phyloP scores from a whole-genome alignment of 2,888 invertebrate species.

The Icerya purchasi region DNA sequence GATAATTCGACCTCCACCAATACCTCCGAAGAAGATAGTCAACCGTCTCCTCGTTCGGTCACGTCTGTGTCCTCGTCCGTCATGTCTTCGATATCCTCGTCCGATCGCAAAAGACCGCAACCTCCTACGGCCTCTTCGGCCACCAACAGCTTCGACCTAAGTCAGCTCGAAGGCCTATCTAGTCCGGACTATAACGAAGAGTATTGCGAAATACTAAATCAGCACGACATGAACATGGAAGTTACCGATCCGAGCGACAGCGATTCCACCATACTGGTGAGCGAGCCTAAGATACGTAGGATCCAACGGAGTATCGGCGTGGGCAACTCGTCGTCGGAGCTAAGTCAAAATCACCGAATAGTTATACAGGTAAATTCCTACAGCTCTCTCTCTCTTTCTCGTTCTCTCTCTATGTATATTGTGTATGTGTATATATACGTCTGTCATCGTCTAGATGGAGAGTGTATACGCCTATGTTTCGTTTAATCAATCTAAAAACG shows the following conservation, averaged over 20 bases:
- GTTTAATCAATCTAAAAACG: conserved; percentile 5
- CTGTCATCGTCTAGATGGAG: no score
- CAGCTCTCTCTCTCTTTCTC: background rate
- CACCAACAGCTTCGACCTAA: conserved; percentile 38
- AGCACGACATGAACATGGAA: conserved; percentile 59
- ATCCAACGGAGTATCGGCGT: conserved; percentile 7
- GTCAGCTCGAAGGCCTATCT: conserved; percentile 65
- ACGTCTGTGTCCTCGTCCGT: conserved; percentile 72
- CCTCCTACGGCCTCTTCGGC: conserved; percentile 25
- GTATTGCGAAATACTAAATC: conserved; percentile 56
- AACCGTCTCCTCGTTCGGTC: conserved; percentile 47
- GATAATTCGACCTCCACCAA: conserved; percentile 6
- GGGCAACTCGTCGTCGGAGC: conserved; percentile 4
- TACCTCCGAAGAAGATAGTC: conserved; percentile 12
- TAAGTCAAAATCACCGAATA: conserved; percentile 36
- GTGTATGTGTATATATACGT: no score
- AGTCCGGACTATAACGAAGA: conserved; percentile 78
- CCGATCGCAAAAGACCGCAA: conserved; percentile 29
- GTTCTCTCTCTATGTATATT: no score
- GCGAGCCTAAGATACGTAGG: conserved; percentile 23
- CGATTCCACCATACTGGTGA: conserved; percentile 67
- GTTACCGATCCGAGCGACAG: conserved; percentile 75
- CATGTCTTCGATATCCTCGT: conserved; percentile 47
- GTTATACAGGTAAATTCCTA: conserved; percentile 40
- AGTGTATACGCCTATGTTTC: no score